Evolutionary conservation across 2,113 vertebrate species (phyloP).

Genomic region (Falcunculus frontatus): DNA sequence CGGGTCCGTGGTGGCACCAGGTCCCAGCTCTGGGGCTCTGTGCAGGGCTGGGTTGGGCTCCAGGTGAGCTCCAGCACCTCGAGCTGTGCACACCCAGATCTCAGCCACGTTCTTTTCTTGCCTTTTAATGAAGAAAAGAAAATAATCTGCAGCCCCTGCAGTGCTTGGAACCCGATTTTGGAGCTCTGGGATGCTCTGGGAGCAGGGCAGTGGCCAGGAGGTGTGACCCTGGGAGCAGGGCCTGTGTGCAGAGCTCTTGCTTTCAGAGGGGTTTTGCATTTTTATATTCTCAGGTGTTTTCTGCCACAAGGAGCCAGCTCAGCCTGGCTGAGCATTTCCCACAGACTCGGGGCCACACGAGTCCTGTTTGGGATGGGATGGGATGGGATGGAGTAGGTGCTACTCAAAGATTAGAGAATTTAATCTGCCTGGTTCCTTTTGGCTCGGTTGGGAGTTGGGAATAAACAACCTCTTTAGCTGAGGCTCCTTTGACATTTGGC

Average conservation of each 20-base stretch:
- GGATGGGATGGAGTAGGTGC: neutral
- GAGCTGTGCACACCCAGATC: rapidly evolving
- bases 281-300: neutral
- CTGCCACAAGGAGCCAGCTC: neutral
- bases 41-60: neutral
- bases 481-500: neutral
- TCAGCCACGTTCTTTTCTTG: rapidly evolving
- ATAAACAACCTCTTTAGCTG: neutral
- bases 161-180: rapidly evolving
- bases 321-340: neutral
- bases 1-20: neutral
- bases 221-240: neutral
- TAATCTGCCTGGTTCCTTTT: neutral
- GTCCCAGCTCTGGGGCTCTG: neutral
- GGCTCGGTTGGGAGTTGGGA: neutral
- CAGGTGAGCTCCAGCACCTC: neutral
- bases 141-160: neutral
- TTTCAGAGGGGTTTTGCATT: neutral
- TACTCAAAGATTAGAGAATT: neutral
- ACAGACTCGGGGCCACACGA: rapidly evolving
- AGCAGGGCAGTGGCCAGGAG: rapidly evolving
- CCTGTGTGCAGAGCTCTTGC: neutral
- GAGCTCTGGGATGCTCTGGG: rapidly evolving
- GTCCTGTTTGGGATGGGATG: neutral
- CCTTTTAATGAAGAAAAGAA: neutral